Base-by-base conservation (phyloP, 2,888 invertebrate genomes). In the Elegia similella region DNA sequence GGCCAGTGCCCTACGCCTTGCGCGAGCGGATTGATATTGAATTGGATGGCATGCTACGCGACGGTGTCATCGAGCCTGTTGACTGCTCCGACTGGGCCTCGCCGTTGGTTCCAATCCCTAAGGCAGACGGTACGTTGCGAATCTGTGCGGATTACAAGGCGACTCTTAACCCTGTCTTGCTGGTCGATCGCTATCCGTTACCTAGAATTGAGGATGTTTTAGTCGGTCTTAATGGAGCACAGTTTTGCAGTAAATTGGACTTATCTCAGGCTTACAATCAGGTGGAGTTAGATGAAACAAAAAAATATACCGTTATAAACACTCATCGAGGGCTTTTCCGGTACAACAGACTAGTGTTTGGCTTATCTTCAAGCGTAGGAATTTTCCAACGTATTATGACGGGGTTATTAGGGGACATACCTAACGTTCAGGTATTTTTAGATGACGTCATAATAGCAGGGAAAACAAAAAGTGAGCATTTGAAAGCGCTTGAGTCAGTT, bases 141-240 rank as follows among this genome's bases (percentile, higher is more conserved):
- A n/a, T 68, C 13, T 70, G 69, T 59, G 71, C 66, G 1, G 69
- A 69, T 16, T 73, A 63, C 42, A 69, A 70, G 58, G 60, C 58
- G 15, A 68, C 68, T 1, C 7, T 69, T 0, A 67, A 68, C 47
- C 56, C 54, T 7, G 62, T 61, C 1, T 46, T 61, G 10, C 7
- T 30, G 46, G 56, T 68, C 43, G 69, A 67, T 48, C 52, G 62
- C 7, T 68, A 60, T 54, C 67, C 66, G 6, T 52, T 69, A 10
- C 66, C 68, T 6, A 63, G 48, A 29, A 43, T 64, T 0, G 61
- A 68, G 0, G 67, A 69, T 13, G 43, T 66, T 17, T 54, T 69
- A 15, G 34, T 46, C 7, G 30, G 60, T 6, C 16, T 67, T 5
- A 46, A 47, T n/a, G 66, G 66, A 0, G 55, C 50, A 16, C 7